Evolutionary conservation across 2,113 vertebrate species (phyloP), one percentile per base, ranked within the genome.

Genomic region (Cathartes aura): DNA sequence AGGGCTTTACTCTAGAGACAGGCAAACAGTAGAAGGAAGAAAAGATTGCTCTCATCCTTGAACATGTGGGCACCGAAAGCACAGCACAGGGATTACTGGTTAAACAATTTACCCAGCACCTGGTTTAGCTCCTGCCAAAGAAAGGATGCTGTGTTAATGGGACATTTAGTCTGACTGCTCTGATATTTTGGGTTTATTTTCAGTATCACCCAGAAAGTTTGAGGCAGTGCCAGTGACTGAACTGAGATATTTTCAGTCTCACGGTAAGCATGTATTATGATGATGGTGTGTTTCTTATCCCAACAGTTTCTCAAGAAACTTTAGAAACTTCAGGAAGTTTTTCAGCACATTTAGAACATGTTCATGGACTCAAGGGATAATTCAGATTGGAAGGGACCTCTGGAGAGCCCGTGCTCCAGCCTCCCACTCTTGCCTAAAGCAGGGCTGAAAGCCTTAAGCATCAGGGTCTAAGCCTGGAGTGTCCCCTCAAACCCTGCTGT

Each of bases 371-470:
- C 20, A 42, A 30, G 36, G 9, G 40, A 42, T 66, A 75, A 89
- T 26, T 75, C 27, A 82, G 45, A 32, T 27, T 11, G 14, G 30
- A 84, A 59, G 40, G 20, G 15, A 71, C 15, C 18, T 47, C 19
- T 40, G 42, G 17, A 71, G 13, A 79, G 11, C 30, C 43, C 0
- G 0, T 38, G 24, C 4, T 26, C 20, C 32, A 59, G 15, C 11
- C 11, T 95, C 29, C 9, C 17, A 72, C 26, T 6, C 6, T 82
- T 66, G 11, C 30, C 45, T 78, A 45, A 78, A 73, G 21, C 36
- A 53, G 52, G 15, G 11, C 14, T 73, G 62, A 68, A 76, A 71
- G n/a, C 32, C 5, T 45, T 48, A 78, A 82, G 12, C 3, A 9
- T 47, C 6, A 52, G 10, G 2, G 38, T 59, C 21, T 84, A 45